Conservation (phyloP, 1,140 invertebrate genomes). For the Bombus turneri region DNA sequence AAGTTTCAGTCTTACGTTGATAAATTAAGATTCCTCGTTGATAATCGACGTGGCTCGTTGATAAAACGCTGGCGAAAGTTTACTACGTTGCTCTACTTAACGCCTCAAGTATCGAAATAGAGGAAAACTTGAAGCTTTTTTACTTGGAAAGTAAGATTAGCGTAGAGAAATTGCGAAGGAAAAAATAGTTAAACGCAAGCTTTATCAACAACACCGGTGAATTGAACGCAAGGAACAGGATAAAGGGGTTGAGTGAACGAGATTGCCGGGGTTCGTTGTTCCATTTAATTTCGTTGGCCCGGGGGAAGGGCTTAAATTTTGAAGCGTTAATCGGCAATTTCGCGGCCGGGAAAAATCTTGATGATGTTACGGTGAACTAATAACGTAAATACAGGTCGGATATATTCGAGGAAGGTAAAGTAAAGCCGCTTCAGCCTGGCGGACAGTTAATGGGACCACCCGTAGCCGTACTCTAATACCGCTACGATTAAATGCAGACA, state of each 20-base stretch:
- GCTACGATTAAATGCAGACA: slow-evolving; percentile 79
- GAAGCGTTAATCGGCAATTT: slow-evolving; percentile 64
- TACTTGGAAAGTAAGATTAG: not conserved
- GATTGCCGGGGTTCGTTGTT: slow-evolving; percentile 40
- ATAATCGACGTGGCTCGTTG: too few relatives aligned
- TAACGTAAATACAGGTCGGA: slow-evolving; percentile 69
- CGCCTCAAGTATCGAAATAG: not conserved
- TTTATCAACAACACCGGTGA: not conserved
- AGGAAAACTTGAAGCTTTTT: not conserved
- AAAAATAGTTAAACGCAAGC: not conserved
- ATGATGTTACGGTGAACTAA: slow-evolving; percentile 70
- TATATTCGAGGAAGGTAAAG: slow-evolving; percentile 67
- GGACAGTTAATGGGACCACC: slow-evolving; percentile 77
- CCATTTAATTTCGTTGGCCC: slow-evolving; percentile 53
- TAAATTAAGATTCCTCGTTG: not conserved
- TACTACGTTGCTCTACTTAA: not conserved
- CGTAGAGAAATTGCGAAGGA: not conserved
- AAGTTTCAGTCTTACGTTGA: not conserved
- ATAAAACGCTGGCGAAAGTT: not conserved
- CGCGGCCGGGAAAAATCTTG: slow-evolving; percentile 52
- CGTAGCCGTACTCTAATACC: slow-evolving; percentile 75
- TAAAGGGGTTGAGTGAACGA: slow-evolving; percentile 17
- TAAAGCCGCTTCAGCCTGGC: slow-evolving; percentile 66
- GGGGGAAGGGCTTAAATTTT: slow-evolving; percentile 11
- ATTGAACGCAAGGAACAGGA: slow-evolving; percentile 26